Percentiles rank a stretch among this genome's conserved stretches.
phyloP scores from a whole-genome alignment of 2,113 vertebrate genomes.

The Struthidea cinerea region DNA sequence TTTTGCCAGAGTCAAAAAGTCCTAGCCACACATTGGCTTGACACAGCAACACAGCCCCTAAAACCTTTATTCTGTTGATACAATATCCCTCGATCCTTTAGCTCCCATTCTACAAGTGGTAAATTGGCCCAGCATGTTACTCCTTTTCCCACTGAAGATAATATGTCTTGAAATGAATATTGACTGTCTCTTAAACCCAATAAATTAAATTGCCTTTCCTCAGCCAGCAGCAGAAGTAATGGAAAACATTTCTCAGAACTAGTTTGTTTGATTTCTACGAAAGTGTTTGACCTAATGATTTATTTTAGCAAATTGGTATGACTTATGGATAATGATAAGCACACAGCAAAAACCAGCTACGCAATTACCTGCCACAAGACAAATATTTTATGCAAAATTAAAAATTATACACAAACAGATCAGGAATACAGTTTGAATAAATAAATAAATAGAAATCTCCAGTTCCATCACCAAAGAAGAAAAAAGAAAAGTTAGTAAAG shows the following conservation, averaged over 20 bases:
- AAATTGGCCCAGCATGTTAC: neutral
- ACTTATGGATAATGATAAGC: neutral
- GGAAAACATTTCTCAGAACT: neutral
- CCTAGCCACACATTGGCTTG: neutral
- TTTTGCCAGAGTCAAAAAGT: neutral
- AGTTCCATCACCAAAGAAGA: neutral
- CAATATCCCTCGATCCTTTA: neutral
- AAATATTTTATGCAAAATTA: neutral
- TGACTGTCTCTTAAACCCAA: neutral
- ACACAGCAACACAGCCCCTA: neutral
- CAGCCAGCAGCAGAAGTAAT: neutral
- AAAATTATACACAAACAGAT: neutral
- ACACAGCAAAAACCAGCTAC: neutral
- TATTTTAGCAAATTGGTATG: neutral
- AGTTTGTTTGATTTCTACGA: slow-evolving; percentile 2
- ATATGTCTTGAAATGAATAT: neutral
- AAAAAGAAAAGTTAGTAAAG: neutral
- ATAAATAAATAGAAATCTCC: neutral
- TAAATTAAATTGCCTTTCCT: neutral
- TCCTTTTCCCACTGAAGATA: neutral
- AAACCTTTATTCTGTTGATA: neutral
- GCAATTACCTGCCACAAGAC: neutral
- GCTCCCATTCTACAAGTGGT: neutral
- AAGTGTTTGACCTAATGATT: neutral
- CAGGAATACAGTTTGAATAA: neutral